Conservation (phyloP, 2,113 vertebrate species). For the Eublepharis macularius region DNA sequence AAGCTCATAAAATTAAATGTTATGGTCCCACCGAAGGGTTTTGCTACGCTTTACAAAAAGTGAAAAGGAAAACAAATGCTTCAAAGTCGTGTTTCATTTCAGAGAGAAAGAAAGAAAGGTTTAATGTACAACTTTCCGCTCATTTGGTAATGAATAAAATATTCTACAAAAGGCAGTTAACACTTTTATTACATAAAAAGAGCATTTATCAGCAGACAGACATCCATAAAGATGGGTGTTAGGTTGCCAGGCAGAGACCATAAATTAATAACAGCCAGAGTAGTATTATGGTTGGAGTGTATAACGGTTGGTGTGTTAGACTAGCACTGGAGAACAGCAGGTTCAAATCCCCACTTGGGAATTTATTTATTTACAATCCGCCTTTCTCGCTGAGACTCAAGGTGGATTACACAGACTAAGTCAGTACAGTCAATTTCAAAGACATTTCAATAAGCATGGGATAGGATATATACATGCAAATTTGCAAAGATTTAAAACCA, state of each 20-base stretch:
- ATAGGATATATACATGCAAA: too few relatives aligned
- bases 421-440: too few relatives aligned
- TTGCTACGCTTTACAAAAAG: constrained; percentile 43
- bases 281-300: not conserved
- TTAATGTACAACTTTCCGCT: constrained; percentile 45
- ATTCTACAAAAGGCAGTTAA: constrained; percentile 48
- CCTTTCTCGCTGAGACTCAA: too few relatives aligned
- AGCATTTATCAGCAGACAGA: not conserved
- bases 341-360: too few relatives aligned
- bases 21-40: constrained; percentile 39
- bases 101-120: constrained; percentile 18
- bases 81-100: constrained; percentile 36
- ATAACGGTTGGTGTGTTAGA: too few relatives aligned
- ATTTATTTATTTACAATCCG: too few relatives aligned
- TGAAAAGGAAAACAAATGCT: constrained; percentile 41
- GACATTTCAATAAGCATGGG: too few relatives aligned
- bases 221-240: not conserved
- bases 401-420: too few relatives aligned
- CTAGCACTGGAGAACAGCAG: too few relatives aligned
- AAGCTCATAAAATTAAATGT: constrained; percentile 60
- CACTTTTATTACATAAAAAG: not conserved
- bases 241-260: not conserved
- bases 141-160: constrained; percentile 34
- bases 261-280: not conserved
- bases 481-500: too few relatives aligned